Percentiles rank a stretch among this genome's conserved stretches.
phyloP scores from a whole-genome alignment of 2,113 vertebrate species.

The Mastomys coucha region DNA sequence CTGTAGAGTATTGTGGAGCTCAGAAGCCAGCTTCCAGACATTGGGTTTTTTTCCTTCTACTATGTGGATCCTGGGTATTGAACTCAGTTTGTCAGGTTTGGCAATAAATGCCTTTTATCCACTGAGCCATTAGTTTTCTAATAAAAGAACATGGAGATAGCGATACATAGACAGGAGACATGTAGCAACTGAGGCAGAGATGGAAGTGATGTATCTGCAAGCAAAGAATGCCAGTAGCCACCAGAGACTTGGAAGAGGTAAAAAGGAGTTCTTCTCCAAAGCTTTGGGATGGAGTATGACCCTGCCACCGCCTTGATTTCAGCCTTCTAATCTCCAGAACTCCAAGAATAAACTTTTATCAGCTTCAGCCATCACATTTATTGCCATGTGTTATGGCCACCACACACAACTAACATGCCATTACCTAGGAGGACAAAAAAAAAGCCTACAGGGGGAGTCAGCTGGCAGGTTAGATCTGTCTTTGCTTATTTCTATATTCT shows the following conservation, averaged over 20 bases:
- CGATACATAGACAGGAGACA: background rate
- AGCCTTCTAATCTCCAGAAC: background rate
- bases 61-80: no score
- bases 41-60: background rate
- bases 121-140: background rate
- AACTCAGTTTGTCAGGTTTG: background rate
- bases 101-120: background rate
- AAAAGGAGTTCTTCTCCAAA: background rate
- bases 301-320: background rate
- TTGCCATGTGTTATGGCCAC: background rate
- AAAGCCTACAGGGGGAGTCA: background rate
- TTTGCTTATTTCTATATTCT: constrained; percentile 30
- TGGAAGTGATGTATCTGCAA: background rate
- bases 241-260: background rate
- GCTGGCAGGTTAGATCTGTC: background rate
- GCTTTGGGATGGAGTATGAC: background rate
- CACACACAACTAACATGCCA: background rate
- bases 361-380: background rate
- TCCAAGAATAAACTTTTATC: background rate
- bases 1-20: no score
- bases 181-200: background rate
- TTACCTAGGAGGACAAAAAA: background rate
- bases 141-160: constrained; percentile 25
- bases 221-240: background rate
- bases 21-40: background rate